phyloP scores from a whole-genome alignment of 2,113 vertebrate species.

The Plecturocebus donacophilus region DNA sequence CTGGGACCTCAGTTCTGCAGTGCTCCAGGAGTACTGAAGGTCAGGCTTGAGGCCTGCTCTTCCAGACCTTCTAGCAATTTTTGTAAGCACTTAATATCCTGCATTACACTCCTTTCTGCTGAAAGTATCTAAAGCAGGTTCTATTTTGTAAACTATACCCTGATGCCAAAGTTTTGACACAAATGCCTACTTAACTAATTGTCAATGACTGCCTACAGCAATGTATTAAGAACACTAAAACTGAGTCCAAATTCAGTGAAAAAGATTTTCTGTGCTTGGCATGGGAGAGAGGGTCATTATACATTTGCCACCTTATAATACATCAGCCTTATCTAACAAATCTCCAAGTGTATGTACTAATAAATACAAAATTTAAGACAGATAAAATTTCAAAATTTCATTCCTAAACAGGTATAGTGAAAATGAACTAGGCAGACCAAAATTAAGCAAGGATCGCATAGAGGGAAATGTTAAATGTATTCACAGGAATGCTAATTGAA shows the following conservation, averaged over 20 bases:
- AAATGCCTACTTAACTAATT: neutral
- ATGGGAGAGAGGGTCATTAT: neutral
- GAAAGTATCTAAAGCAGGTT: neutral
- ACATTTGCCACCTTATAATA: neutral
- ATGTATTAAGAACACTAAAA: neutral
- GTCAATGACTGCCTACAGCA: neutral
- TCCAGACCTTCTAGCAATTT: neutral
- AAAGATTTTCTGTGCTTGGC: neutral
- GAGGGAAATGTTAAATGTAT: slow-evolving; percentile 50
- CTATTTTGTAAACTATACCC: slow-evolving; percentile 14
- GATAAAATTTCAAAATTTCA: slow-evolving; percentile 48
- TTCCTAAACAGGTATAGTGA: slow-evolving; percentile 43
- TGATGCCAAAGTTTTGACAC: neutral
- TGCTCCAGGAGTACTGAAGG: neutral
- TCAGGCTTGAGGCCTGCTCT: neutral
- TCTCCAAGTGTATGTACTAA: neutral
- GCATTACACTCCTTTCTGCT: neutral
- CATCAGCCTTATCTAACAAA: slow-evolving; percentile 24
- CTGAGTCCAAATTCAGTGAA: neutral
- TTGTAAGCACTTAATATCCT: neutral
- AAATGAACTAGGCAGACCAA: slow-evolving; percentile 56
- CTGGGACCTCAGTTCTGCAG: neutral
- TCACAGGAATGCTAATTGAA: slow-evolving; percentile 58
- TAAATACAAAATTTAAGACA: slow-evolving; percentile 41
- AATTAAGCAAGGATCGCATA: slow-evolving; percentile 55